Percentiles rank a stretch among this genome's conserved stretches.
phyloP scores from a whole-genome alignment of 1,140 invertebrate species.

The Drosophila chauvacae region DNA sequence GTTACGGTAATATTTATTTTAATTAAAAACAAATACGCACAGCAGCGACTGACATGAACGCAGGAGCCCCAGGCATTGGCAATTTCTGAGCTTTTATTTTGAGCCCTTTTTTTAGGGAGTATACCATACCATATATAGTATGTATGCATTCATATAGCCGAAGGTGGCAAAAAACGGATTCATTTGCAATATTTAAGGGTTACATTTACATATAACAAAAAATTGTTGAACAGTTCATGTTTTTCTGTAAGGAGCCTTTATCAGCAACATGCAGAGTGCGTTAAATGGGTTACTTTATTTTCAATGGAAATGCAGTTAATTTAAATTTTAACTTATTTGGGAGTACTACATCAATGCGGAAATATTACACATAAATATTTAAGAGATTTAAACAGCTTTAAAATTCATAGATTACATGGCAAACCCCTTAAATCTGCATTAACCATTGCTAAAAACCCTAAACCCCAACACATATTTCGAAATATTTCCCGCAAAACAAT shows the following conservation, averaged over 20 bases:
- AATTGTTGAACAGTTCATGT: conserved; percentile 11
- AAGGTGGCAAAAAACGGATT: conserved; percentile 37
- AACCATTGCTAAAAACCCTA: not conserved
- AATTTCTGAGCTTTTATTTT: conserved; percentile 28
- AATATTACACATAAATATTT: not conserved
- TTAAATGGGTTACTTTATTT: conserved; percentile 1
- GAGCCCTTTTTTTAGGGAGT: conserved; percentile 10
- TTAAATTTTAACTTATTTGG: not conserved
- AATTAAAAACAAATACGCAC: conserved; percentile 79
- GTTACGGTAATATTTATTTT: conserved; percentile 83
- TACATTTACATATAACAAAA: conserved; percentile 45
- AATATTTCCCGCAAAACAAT: not conserved
- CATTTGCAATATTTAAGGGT: conserved; percentile 52
- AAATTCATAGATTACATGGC: not conserved
- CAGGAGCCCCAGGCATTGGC: conserved; percentile 16
- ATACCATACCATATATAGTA: not conserved
- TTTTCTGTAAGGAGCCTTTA: conserved; percentile 44
- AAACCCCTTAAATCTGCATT: not conserved
- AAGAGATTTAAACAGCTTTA: not conserved
- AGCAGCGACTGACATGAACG: conserved; percentile 34
- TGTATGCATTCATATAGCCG: not conserved
- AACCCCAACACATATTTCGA: not conserved
- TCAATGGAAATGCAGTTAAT: not conserved
- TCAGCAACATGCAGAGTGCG: conserved; percentile 19
- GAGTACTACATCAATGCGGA: not conserved